These are phyloP conservation scores for Macroramphosus scolopax DNA, from an alignment of 2,797 vertebrate genomes.

Conservation along the genomic window DNA sequence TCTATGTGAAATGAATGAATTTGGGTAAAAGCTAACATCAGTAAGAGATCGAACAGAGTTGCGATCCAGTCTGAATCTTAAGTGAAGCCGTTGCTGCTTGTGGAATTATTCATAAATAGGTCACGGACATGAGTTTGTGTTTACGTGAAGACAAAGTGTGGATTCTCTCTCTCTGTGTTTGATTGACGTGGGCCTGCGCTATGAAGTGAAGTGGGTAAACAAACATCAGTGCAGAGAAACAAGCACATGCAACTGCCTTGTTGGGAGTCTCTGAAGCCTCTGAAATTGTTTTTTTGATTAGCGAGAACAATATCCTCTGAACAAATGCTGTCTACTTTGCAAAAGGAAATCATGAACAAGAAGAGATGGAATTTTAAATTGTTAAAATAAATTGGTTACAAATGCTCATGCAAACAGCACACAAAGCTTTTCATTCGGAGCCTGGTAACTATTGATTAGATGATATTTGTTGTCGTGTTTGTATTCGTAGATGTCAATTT, in stretches of 20 bases:
- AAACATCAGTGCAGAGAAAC: constrained; percentile 50
- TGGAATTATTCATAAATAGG: constrained; percentile 54
- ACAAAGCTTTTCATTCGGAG: constrained; percentile 1
- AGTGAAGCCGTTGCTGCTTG: constrained; percentile 37
- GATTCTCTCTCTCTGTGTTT: not conserved
- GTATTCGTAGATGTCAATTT: too few species aligned
- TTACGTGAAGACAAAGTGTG: constrained; percentile 25
- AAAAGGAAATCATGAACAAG: constrained; percentile 16
- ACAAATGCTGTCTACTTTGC: constrained; percentile 32
- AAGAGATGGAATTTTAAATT: constrained; percentile 28
- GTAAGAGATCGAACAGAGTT: constrained; percentile 19
- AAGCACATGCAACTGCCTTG: constrained; percentile 19
- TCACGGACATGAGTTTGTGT: constrained; percentile 49
- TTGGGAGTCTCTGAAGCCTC: constrained; percentile 33
- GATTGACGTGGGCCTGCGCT: too few species aligned
- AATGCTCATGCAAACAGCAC: constrained; percentile 6
- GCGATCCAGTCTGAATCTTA: constrained; percentile 36
- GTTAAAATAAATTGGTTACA: constrained; percentile 15
- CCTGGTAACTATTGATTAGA: constrained; percentile 9
- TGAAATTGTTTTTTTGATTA: constrained; percentile 52
- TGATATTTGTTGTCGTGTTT: not conserved
- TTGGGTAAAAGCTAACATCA: constrained; percentile 22
- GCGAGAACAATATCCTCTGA: constrained; percentile 41
- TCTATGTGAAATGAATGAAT: constrained; percentile 10
- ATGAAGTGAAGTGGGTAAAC: constrained; percentile 43